Evolutionary conservation across 2,888 invertebrate genomes (phyloP), one percentile per base, ranked within the genome.

Genomic region (Microplitis deprimator): DNA sequence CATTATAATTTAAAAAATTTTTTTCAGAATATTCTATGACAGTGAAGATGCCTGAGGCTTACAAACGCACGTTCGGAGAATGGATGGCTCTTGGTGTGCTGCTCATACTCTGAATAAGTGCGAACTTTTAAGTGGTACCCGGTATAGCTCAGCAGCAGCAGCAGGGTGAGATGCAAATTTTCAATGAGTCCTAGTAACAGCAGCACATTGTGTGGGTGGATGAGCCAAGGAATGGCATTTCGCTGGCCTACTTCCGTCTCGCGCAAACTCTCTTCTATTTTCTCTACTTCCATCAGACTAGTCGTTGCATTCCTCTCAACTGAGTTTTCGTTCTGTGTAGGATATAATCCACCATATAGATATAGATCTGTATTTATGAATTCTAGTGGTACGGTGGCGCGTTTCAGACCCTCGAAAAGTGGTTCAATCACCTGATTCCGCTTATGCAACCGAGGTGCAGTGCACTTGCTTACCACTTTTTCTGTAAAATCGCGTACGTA

Each of bases 201-300:
- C 62, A 17, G 39, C 72, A 72, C 20, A 65, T 65, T 72, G 61
- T 38, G 60, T 41, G 62, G 50, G 50, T 50, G 13, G 50, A 50
- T 50, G 13, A 50, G 13, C 50, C 59, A 39, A 62, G 40, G 72
- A 61, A 40, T 72, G 72, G 40, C 72, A 72, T 72, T 75, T 75
- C 68, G 61, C 60, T 75, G 75, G 40, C 75, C 75, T 75, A 75
- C 61, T 68, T 75, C 40, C 40, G 50, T 50, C 50, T 50, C 3
- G 50, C 50, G 50, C 50, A 50, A 50, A 13, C 50, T 50, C 50
- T 50, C 50, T 50, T 50, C 50, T 8, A 70, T 13, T 20, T 60
- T 40, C 61, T 62, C 39, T 38, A 3, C 38, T 6, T 38, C 17
- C 39, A 6, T 62, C 8, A 50, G 29, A 29, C 29, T 29, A 29